These are phyloP conservation scores for Macrosteles quadrilineatus DNA, from an alignment of 1,140 invertebrate species.

Conservation along the genomic window DNA sequence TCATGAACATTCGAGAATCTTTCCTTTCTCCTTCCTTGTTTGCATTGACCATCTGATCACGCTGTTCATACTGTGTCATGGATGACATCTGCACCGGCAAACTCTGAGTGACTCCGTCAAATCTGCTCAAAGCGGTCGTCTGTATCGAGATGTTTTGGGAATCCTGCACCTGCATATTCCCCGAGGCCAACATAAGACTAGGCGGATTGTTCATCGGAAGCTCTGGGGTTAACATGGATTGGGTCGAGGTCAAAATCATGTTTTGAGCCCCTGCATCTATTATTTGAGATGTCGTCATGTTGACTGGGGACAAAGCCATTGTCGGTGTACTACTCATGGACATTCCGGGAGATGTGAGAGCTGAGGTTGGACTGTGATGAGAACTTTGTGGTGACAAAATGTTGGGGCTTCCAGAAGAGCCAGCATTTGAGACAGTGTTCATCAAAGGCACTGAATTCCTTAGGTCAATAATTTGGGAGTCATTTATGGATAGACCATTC, in stretches of 20 bases:
- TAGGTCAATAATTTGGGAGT: neutral
- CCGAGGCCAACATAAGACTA: neutral
- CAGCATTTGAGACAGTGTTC: neutral
- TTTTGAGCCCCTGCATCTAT: neutral
- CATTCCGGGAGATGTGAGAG: neutral
- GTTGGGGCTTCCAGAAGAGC: neutral
- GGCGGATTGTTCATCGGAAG: neutral
- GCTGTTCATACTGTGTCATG: neutral
- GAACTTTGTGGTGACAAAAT: neutral
- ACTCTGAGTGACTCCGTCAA: neutral
- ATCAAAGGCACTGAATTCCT: neutral
- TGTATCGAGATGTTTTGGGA: slow-evolving; percentile 2
- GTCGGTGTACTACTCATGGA: neutral
- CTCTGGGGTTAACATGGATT: neutral
- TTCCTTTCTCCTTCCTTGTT: too few relatives aligned
- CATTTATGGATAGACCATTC: neutral
- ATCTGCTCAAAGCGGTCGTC: neutral
- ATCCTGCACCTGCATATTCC: neutral
- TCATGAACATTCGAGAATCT: neutral
- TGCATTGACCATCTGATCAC: neutral
- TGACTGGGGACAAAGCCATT: neutral
- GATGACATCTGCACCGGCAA: neutral
- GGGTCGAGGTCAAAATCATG: neutral
- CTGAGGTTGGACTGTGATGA: neutral
- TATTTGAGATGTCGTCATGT: neutral